Conservation (phyloP, 2,888 invertebrate genomes). For the Xestia xanthographa region DNA sequence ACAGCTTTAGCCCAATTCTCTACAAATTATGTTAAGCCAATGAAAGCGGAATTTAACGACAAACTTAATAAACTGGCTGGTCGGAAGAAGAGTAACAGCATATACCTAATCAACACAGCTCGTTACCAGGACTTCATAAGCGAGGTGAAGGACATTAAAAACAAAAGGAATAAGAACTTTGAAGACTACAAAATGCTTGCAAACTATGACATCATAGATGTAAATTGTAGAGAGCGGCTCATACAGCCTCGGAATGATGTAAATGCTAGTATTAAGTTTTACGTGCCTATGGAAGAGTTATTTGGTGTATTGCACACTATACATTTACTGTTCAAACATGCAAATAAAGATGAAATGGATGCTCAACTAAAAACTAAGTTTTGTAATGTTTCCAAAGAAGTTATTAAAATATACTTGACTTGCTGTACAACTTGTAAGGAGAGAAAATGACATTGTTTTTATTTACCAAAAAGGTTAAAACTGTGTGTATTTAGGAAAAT, state of each 20-base stretch:
- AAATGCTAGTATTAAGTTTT: constrained; percentile 76
- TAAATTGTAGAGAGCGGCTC: constrained; percentile 75
- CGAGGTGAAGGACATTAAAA: constrained; percentile 78
- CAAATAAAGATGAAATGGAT: constrained; percentile 78
- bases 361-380: constrained; percentile 80
- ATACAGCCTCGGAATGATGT: constrained; percentile 76
- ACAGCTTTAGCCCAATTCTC: constrained; percentile 72
- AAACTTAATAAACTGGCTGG: constrained; percentile 75
- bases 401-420: constrained; percentile 81
- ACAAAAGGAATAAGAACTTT: constrained; percentile 75
- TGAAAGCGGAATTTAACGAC: constrained; percentile 79
- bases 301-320: constrained; percentile 83
- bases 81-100: constrained; percentile 81
- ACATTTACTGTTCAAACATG: constrained; percentile 82
- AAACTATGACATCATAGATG: constrained; percentile 78
- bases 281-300: constrained; percentile 78
- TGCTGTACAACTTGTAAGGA: constrained; percentile 77
- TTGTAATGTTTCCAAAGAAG: constrained; percentile 85
- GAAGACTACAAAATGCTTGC: constrained; percentile 82
- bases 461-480: not conserved
- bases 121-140: constrained; percentile 80
- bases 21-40: constrained; percentile 68
- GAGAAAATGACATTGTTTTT: not conserved
- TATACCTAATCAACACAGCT: constrained; percentile 73
- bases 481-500: not conserved